These are phyloP conservation scores for Nyctibius bracteatus DNA, from an alignment of 2,113 vertebrate genomes.

Conservation along the genomic window DNA sequence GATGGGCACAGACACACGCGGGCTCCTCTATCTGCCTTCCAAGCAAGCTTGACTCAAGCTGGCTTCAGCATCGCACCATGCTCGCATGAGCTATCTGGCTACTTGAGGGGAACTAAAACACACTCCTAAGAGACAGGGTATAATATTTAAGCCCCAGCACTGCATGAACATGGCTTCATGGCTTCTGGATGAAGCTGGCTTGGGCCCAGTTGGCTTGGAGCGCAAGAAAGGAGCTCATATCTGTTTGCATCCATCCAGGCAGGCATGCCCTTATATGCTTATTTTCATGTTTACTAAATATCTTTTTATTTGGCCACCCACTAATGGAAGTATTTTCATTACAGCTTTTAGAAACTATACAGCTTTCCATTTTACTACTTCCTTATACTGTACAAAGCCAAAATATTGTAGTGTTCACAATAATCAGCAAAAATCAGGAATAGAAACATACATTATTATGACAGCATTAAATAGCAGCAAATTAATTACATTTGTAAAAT, in stretches of 20 bases:
- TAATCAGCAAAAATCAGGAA: not conserved
- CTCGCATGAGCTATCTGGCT: not conserved
- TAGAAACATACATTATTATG: not conserved
- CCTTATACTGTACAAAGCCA: not conserved
- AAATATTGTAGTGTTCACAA: not conserved
- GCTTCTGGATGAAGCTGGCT: not conserved
- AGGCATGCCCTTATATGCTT: not conserved
- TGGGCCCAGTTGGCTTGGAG: not conserved
- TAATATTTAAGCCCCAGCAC: not conserved
- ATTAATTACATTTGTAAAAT: not conserved
- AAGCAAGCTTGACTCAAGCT: not conserved
- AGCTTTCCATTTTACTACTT: not conserved
- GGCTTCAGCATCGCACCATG: fast-evolving
- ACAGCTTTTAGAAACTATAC: not conserved
- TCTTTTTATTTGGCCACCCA: conserved; percentile 12
- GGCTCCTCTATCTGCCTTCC: conserved; percentile 32
- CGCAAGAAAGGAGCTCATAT: not conserved
- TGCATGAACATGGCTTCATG: not conserved
- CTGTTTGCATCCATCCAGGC: not conserved
- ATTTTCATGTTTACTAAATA: conserved; percentile 17
- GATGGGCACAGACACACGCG: not conserved
- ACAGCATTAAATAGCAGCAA: not conserved
- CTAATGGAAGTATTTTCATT: conserved; percentile 1
- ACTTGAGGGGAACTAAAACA: not conserved
- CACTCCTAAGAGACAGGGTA: not conserved